Percentiles rank a stretch among this genome's conserved stretches.
These are phyloP conservation scores for Pelusios castaneus DNA, from an alignment of 2,113 vertebrate genomes.

Conservation along the genomic window DNA sequence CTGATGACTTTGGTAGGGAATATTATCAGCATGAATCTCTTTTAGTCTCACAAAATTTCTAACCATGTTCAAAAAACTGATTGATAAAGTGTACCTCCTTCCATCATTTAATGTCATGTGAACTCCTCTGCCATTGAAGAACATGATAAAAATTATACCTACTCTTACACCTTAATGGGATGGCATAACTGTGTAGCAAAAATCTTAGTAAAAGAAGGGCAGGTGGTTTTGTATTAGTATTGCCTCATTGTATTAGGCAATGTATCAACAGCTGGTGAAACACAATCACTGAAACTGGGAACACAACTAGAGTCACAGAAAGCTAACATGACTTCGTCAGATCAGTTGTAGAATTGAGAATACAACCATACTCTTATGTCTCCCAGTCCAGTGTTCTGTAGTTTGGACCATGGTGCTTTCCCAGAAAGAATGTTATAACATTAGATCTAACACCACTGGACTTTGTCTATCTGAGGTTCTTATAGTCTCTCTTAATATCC, in stretches of 20 bases:
- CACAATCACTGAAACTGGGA: background rate
- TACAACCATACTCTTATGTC: background rate
- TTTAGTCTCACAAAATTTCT: background rate
- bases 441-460: background rate
- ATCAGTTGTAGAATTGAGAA: background rate
- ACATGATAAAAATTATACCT: fast-evolving
- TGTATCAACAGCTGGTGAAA: background rate
- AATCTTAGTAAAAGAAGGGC: background rate
- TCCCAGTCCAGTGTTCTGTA: background rate
- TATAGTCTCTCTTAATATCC: background rate
- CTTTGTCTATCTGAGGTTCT: background rate
- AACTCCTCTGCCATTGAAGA: background rate
- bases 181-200: background rate
- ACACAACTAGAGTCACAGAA: background rate
- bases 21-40: background rate
- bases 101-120: background rate
- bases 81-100: background rate
- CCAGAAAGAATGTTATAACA: background rate
- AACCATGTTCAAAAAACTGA: background rate
- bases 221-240: background rate
- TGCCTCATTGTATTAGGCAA: background rate
- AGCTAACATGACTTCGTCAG: background rate
- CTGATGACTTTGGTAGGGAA: background rate
- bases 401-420: background rate
- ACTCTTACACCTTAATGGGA: background rate